A percentile compares a stretch with the other conserved stretches of the same genome.
These are phyloP conservation scores for Zeus faber DNA, from an alignment of 2,113 vertebrate species.

Conservation along the genomic window DNA sequence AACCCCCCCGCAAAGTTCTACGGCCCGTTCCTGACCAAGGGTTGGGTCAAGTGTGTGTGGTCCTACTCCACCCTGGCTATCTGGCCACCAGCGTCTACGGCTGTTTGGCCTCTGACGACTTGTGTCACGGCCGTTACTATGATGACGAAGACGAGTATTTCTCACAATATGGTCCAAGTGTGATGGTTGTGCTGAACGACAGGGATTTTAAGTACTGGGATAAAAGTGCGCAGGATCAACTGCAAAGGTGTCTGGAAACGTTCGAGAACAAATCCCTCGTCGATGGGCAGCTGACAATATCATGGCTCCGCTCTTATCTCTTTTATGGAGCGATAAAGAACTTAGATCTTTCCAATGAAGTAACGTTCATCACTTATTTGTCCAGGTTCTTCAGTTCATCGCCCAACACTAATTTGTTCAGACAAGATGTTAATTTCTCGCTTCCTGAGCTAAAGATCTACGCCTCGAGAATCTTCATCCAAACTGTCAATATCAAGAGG, in stretches of 20 bases:
- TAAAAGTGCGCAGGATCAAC: constrained; percentile 35
- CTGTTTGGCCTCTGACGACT: constrained; percentile 74
- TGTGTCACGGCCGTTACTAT: constrained; percentile 70
- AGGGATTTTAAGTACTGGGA: constrained; percentile 73
- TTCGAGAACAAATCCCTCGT: constrained; percentile 57
- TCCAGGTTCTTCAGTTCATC: too few species aligned
- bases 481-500: constrained; percentile 57
- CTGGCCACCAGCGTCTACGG: constrained; percentile 72
- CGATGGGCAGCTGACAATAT: too few species aligned
- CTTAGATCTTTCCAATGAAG: constrained; percentile 72
- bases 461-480: constrained; percentile 75
- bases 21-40: constrained; percentile 70
- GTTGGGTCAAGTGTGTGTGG: constrained; percentile 51
- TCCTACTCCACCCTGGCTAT: constrained; percentile 64
- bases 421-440: constrained; percentile 69
- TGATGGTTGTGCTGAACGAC: constrained; percentile 76
- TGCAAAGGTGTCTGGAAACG: constrained; percentile 57
- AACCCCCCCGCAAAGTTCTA: constrained; percentile 74
- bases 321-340: too few species aligned
- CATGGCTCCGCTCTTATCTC: too few species aligned
- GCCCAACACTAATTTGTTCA: too few species aligned
- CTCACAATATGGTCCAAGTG: constrained; percentile 66
- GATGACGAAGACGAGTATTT: constrained; percentile 68
- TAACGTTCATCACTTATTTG: constrained; percentile 39
- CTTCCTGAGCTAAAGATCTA: constrained; percentile 34